phyloP scores from a whole-genome alignment of 92 coral and sea anemone species.

The Porites divaricata region DNA sequence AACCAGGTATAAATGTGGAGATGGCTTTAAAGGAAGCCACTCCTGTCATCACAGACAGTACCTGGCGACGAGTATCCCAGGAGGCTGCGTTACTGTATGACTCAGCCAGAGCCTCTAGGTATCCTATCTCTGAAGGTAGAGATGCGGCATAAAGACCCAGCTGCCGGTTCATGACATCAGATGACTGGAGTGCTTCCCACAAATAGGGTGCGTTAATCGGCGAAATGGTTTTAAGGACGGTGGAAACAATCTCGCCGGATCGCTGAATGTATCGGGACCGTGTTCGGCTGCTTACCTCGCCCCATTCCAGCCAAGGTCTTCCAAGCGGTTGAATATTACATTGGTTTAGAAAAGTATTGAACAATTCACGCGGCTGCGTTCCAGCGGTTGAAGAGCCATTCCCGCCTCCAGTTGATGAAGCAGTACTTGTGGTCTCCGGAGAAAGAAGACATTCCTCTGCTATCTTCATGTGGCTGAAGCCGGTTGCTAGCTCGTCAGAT shows the following conservation, averaged over 20 bases:
- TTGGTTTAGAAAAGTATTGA: conserved; percentile 19
- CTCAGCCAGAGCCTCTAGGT: conserved; percentile 42
- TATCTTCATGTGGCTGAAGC: not conserved
- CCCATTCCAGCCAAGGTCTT: conserved; percentile 29
- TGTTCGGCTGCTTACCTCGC: conserved; percentile 9
- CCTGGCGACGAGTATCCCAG: conserved; percentile 31
- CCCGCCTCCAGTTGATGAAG: not conserved
- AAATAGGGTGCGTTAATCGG: conserved; percentile 16
- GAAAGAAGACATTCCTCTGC: not conserved
- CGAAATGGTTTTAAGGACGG: not conserved
- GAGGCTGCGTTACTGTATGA: conserved; percentile 18
- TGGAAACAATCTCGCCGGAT: conserved; percentile 6
- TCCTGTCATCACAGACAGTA: conserved; percentile 5
- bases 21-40: conserved; percentile 14
- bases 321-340: conserved; percentile 21
- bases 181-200: conserved; percentile 35
- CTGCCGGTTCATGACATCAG: conserved; percentile 15
- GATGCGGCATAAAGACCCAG: conserved; percentile 13
- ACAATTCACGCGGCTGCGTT: not conserved
- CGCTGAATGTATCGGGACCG: conserved; percentile 3
- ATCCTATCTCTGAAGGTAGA: conserved; percentile 30
- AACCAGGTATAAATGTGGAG: conserved; percentile 14
- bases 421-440: not conserved
- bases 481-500: not conserved
- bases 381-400: not conserved